These are phyloP conservation scores for Brachionus rubens DNA, from an alignment of 1,140 invertebrate species.

Conservation along the genomic window DNA sequence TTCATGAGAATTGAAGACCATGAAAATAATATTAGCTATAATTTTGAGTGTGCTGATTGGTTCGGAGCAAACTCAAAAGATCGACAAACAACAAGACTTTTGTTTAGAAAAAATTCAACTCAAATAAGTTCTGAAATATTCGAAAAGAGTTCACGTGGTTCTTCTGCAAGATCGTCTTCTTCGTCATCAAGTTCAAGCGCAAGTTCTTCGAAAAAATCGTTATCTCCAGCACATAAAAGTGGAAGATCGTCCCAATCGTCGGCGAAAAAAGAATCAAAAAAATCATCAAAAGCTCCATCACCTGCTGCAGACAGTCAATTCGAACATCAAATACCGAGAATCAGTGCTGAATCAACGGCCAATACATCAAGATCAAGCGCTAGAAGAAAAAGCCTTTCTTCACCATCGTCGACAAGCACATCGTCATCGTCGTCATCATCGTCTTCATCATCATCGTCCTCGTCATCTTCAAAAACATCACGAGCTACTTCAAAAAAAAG, in stretches of 20 bases:
- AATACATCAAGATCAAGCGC: background rate
- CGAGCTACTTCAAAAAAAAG: background rate
- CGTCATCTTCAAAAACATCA: background rate
- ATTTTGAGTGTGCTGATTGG: constrained; percentile 39
- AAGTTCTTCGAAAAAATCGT: no score
- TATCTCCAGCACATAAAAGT: no score
- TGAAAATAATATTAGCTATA: constrained; percentile 24
- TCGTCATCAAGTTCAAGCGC: background rate
- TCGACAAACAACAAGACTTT: background rate
- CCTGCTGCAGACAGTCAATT: no score
- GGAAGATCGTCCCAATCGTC: background rate
- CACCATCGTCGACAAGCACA: background rate
- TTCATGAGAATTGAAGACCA: constrained; percentile 42
- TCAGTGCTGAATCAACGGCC: background rate
- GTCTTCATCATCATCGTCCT: background rate
- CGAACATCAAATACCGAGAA: background rate
- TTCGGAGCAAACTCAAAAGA: background rate
- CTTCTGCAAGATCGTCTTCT: constrained; percentile 12
- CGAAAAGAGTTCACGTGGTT: background rate
- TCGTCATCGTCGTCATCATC: background rate
- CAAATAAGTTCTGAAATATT: constrained; percentile 22
- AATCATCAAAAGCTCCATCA: background rate
- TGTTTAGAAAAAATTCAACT: constrained; percentile 40
- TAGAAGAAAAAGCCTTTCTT: background rate
- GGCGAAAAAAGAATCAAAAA: background rate